These are phyloP conservation scores for Sebastes kiyomatsui DNA, from an alignment of 2,797 vertebrate genomes.

Conservation along the genomic window DNA sequence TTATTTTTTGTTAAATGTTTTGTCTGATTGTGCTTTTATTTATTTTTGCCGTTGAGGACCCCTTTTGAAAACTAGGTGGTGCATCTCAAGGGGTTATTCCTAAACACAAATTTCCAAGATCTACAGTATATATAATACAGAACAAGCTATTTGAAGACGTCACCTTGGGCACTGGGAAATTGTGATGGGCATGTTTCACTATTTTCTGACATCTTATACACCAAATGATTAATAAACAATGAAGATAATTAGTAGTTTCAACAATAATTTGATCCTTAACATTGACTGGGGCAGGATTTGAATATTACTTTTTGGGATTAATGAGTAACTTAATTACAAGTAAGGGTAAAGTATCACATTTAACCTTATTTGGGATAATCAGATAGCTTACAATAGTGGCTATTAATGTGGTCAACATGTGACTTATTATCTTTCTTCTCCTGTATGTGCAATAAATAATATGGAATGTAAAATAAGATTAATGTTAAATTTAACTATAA, in stretches of 20 bases:
- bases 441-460: background rate
- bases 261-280: background rate
- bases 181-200: too few species aligned
- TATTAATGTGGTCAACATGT: background rate
- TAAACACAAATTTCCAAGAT: too few species aligned
- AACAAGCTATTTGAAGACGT: background rate
- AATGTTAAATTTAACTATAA: background rate
- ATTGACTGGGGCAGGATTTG: background rate
- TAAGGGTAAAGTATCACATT: background rate
- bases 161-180: background rate
- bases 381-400: background rate
- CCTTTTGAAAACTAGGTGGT: too few species aligned
- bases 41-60: too few species aligned
- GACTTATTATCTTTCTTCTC: background rate
- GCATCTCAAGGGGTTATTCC: too few species aligned
- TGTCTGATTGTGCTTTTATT: background rate
- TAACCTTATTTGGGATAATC: background rate
- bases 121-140: background rate
- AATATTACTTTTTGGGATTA: background rate
- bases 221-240: background rate
- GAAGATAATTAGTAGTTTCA: background rate
- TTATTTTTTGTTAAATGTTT: background rate
- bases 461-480: background rate
- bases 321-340: background rate
- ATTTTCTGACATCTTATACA: fast-evolving